Base-by-base conservation (phyloP, 2,888 invertebrate species). In the Chloromyia formosa region DNA sequence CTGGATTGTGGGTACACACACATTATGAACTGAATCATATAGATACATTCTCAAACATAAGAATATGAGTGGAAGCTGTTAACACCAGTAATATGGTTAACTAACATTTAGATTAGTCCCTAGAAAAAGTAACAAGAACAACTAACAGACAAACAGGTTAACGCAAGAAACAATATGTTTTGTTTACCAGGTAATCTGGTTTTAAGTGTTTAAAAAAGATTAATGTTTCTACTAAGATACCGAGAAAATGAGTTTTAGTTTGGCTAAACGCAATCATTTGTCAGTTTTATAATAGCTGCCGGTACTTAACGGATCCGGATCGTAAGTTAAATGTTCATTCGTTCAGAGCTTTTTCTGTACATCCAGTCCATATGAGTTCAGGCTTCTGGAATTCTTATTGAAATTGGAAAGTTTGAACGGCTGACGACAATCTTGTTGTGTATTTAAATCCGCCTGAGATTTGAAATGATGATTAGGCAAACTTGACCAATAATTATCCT, bases 101-200 rank as follows among this genome's bases (percentile, higher is more conserved):
- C 62, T 27, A 62, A 62, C 62, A 62, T 62, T 62, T 62, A 62
- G 62, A 62, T 62, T 62, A 62, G 16, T 62, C 40, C 4, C 4
- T 16, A 18, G n/a, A 62, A 40, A 62, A 40, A 60, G 10, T 23
- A 53, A 16, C 3, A 53, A 53, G n/a, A 53, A 53, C 53, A 53
- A 16, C 12, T 18, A 9, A 56, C 20, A 18, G 16, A 60, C 3
- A 56, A 56, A 14, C 3, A 60, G 49, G 14, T 49, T 12, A 49
- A 12, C 49, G 12, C 12, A 5, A 49, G 3, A 12, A 49, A n/a
- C 2, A 49, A 49, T 7, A 49, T n/a, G 3, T 12, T 49, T 49
- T n/a, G 14, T 12, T 12, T 49, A n/a, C 12, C 2, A 49, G 12
- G 16, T 10, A 49, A 49, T 62, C 40, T 35, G 40, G 40, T 16